Conservation (phyloP, 2,888 invertebrate genomes). For the Pegoplata infirma region DNA sequence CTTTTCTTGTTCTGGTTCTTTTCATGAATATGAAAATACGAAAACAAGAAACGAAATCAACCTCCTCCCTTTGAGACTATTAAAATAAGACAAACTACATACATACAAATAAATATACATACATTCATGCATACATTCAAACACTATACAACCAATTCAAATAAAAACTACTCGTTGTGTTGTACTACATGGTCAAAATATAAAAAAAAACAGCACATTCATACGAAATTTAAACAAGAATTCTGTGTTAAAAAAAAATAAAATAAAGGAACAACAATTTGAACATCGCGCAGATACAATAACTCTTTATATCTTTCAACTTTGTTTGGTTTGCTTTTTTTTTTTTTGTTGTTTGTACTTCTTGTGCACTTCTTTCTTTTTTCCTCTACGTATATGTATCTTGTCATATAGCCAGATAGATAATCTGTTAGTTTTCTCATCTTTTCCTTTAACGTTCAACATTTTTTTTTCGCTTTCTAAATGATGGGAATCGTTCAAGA, state of each 20-base stretch:
- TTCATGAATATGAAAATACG: neutral
- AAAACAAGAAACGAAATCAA: slow-evolving; percentile 13
- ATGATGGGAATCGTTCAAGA: slow-evolving; percentile 40
- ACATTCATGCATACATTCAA: too few relatives aligned
- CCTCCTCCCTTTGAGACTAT: slow-evolving; percentile 48
- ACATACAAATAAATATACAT: slow-evolving; percentile 1
- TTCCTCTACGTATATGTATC: slow-evolving; percentile 17
- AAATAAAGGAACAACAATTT: slow-evolving; percentile 45
- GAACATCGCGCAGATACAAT: slow-evolving; percentile 58
- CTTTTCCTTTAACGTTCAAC: slow-evolving; percentile 30
- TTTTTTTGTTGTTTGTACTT: slow-evolving; percentile 35
- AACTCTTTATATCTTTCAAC: slow-evolving; percentile 13
- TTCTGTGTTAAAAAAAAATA: too few relatives aligned
- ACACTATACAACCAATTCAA: too few relatives aligned
- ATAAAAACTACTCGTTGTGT: too few relatives aligned
- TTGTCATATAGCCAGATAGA: slow-evolving; percentile 10
- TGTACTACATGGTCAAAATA: too few relatives aligned
- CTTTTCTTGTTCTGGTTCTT: slow-evolving; percentile 6
- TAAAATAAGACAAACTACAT: slow-evolving; percentile 34
- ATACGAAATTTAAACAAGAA: too few relatives aligned
- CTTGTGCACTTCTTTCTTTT: neutral
- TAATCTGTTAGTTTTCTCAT: slow-evolving; percentile 33
- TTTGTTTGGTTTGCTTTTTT: slow-evolving; percentile 13
- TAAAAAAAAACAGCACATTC: slow-evolving; percentile 8
- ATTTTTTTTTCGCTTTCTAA: slow-evolving; percentile 26